Conservation (phyloP, 2,113 vertebrate species). For the Notothenia coriiceps region DNA sequence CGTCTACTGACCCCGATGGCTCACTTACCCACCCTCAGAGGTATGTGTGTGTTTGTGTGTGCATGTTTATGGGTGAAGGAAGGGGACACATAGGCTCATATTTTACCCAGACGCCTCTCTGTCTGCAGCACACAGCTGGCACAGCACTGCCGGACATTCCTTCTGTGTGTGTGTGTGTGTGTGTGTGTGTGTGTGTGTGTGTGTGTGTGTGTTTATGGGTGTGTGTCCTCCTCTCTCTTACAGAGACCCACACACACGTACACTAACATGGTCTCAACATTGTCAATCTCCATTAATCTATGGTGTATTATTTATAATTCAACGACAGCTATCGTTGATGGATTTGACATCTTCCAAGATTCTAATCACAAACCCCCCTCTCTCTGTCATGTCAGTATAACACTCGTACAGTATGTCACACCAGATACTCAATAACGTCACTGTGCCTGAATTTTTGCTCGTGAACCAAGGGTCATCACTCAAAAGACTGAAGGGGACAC, state of each 20-base stretch:
- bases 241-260: not conserved
- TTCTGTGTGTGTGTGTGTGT: conserved; percentile 32
- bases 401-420: not conserved
- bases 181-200: conserved; percentile 11
- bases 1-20: conserved; percentile 72
- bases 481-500: conserved; percentile 43
- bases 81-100: conserved; percentile 71
- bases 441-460: conserved; percentile 50
- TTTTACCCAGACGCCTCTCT: conserved; percentile 82
- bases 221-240: conserved; percentile 22
- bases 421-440: conserved; percentile 36
- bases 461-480: conserved; percentile 50
- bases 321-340: conserved; percentile 11
- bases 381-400: conserved; percentile 25
- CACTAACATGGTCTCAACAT: conserved; percentile 1
- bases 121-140: conserved; percentile 78
- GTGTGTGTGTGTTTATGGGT: not conserved
- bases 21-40: conserved; percentile 71
- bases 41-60: conserved; percentile 36
- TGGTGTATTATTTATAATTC: conserved; percentile 26
- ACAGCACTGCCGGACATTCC: conserved; percentile 74
- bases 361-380: not conserved
- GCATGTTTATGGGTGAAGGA: conserved; percentile 23
- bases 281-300: conserved; percentile 19
- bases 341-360: conserved; percentile 19